Base-by-base conservation (phyloP, 2,113 vertebrate genomes). In the Tringa solitaria region DNA sequence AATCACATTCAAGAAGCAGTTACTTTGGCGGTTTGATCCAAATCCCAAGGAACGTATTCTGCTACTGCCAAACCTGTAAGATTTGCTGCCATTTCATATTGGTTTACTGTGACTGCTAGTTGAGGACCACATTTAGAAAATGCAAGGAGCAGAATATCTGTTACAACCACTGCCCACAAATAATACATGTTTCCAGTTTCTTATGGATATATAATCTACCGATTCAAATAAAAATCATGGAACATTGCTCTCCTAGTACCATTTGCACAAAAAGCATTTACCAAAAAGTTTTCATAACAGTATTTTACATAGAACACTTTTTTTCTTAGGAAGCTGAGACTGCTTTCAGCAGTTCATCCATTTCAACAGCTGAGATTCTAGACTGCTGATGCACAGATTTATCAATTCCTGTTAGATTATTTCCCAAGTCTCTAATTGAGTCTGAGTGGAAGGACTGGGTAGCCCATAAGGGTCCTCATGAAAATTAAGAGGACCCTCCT, bases 41-140 rank as follows among this genome's bases (percentile, higher is more conserved):
- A 93, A 79, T 61, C 41, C 64, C 30, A 94, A 89, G 39, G 77
- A 96, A 97, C 85, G 83, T n/a, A n/a, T 85, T 68, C 19, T 64
- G 65, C 54, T 60, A 39, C 65, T 92, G 93, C 94, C 95, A 97
- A 96, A 87, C 83, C 92, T 78, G 48, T 37, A 90, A 75, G 60
- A 93, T 95, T 46, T 92, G 70, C 64, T 96, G 68, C 82, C 76
- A 83, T 86, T 89, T 59, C 91, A 83, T 81, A 50, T 8, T 82
- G 80, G 91, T 96, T 96, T 96, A 46, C 68, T 85, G 59, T 61
- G 64, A 64, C 64, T 78, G 81, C 48, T 50, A 89, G 64, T 51
- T 54, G 90, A 87, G 46, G 28, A 81, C 81, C 50, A 46, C 51
- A 83, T 87, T 92, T 93, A 63, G 76, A 91, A 97, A 95, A 91